phyloP scores from a whole-genome alignment of 2,113 vertebrate genomes.

The Paratilapia polleni region DNA sequence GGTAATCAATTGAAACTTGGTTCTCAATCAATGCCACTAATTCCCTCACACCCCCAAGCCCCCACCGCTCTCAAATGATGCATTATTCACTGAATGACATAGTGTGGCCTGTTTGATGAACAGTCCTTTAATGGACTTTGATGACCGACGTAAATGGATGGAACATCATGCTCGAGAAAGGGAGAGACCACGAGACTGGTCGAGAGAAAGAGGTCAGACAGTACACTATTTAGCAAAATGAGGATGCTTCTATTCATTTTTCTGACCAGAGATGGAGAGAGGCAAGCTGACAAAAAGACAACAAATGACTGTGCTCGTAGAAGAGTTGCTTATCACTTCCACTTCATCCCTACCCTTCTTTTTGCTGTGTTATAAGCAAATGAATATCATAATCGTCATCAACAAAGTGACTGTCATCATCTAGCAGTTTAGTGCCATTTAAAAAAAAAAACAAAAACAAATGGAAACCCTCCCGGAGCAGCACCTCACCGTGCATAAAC shows the following conservation, averaged over 20 bases:
- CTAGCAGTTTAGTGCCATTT: not conserved
- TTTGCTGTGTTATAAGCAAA: conserved; percentile 13
- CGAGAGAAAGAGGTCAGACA: conserved; percentile 18
- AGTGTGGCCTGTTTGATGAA: conserved; percentile 46
- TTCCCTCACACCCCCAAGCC: conserved; percentile 29
- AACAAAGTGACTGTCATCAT: conserved; percentile 9
- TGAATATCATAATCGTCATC: conserved; percentile 15
- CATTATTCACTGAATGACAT: conserved; percentile 62
- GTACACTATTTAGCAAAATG: conserved; percentile 49
- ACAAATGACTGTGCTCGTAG: not conserved
- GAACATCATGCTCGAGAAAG: conserved; percentile 27
- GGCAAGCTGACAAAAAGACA: not conserved
- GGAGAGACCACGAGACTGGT: not conserved
- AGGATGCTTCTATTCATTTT: conserved; percentile 42
- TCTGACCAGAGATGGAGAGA: not conserved
- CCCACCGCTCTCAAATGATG: conserved; percentile 28
- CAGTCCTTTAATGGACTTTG: conserved; percentile 62
- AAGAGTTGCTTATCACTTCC: not conserved
- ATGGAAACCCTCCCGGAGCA: not conserved
- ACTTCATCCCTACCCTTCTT: not conserved
- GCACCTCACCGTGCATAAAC: not conserved
- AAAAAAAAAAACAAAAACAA: not conserved
- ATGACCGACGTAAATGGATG: conserved; percentile 57
- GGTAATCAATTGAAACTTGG: conserved; percentile 58
- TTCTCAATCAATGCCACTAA: conserved; percentile 66